Conservation (phyloP, 2,113 vertebrate species). For the Erythrolamprus reginae region DNA sequence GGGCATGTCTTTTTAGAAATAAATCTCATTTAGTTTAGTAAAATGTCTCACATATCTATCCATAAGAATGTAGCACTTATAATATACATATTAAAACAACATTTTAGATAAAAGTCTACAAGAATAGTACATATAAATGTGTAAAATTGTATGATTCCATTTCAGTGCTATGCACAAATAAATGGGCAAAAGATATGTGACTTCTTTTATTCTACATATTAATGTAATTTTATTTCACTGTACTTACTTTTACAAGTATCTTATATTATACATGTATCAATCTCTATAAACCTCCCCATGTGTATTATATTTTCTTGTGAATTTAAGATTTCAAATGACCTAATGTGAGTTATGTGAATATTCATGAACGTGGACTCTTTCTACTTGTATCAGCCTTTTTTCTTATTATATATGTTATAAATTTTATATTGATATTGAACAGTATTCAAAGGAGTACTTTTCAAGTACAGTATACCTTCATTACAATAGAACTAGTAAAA, state of each 20-base stretch:
- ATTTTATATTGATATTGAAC: not conserved
- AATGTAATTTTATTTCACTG: constrained; percentile 15
- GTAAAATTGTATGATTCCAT: not conserved
- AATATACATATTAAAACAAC: not conserved
- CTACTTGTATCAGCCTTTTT: constrained; percentile 22
- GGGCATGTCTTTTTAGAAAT: not conserved
- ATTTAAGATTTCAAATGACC: constrained; percentile 47
- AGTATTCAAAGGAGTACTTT: not conserved
- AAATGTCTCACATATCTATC: not conserved
- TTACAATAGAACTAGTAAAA: not conserved
- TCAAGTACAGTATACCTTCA: not conserved
- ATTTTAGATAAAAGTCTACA: constrained; percentile 5
- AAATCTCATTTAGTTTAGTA: not conserved
- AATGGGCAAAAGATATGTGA: not conserved
- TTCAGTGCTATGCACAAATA: constrained; percentile 11
- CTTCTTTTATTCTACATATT: not conserved
- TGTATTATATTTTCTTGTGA: not conserved
- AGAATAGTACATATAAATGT: not conserved
- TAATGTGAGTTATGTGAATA: constrained; percentile 42
- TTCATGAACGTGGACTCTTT: constrained; percentile 21
- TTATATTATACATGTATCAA: not conserved
- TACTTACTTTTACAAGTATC: constrained; percentile 1
- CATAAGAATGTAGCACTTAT: not conserved
- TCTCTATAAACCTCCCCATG: not conserved
- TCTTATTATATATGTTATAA: constrained; percentile 30